Percentiles rank a stretch among this genome's conserved stretches.
Conservation (phyloP, 2,113 vertebrate genomes). For the Eidolon helvum region DNA sequence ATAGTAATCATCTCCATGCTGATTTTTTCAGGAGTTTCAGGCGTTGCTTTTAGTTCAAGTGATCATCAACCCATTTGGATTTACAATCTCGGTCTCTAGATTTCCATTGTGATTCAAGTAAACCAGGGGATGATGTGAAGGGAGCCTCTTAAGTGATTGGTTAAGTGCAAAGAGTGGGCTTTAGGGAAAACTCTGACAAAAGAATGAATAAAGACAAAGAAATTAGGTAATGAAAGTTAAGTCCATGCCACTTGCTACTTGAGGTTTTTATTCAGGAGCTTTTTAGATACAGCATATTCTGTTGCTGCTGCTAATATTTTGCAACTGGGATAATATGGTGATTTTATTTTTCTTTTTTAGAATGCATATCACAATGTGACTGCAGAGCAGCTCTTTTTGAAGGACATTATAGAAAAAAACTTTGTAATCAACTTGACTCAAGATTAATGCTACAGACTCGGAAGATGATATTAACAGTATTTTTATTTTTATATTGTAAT, state of each 20-base stretch:
- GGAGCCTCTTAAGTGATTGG: background rate
- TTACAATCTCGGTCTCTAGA: background rate
- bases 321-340: background rate
- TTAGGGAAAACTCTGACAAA: background rate
- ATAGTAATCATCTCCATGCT: background rate
- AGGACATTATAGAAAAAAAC: conserved; percentile 84
- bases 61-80: background rate
- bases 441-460: conserved; percentile 64
- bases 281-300: background rate
- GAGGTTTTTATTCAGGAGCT: background rate
- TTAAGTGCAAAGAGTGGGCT: background rate
- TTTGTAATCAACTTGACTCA: conserved; percentile 85
- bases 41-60: background rate
- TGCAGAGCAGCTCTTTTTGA: conserved; percentile 86
- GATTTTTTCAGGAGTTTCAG: background rate
- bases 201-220: background rate
- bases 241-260: background rate
- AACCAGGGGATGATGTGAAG: background rate
- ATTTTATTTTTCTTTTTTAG: conserved; percentile 75
- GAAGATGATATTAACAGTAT: conserved; percentile 71
- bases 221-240: background rate
- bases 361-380: conserved; percentile 86
- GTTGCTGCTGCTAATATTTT: background rate
- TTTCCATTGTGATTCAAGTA: background rate
- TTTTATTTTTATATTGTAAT: conserved; percentile 81